A percentile compares a stretch with the other conserved stretches of the same genome.
Conservation (phyloP, 1,140 invertebrate species). For the Megathymus violae region DNA sequence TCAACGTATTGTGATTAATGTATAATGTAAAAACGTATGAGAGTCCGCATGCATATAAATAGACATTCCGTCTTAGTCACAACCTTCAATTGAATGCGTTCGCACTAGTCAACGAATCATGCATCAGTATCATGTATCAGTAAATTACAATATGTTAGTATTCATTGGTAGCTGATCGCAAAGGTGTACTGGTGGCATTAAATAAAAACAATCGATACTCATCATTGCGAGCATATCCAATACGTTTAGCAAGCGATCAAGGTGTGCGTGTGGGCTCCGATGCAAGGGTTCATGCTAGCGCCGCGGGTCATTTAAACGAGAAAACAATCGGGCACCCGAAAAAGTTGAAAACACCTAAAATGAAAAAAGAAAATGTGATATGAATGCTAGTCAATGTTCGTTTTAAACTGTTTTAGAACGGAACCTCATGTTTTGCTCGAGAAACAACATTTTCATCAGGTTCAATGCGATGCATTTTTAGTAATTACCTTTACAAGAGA, state of each 20-base stretch:
- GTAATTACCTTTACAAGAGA: no score
- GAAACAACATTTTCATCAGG: no score
- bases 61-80: neutral
- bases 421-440: constrained; percentile 16
- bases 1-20: no score
- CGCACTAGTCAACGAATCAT: neutral
- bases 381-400: constrained; percentile 49
- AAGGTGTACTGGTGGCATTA: constrained; percentile 40
- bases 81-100: neutral
- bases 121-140: neutral
- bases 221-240: constrained; percentile 82
- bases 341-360: constrained; percentile 85
- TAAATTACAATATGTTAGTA: constrained; percentile 2
- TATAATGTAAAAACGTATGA: no score
- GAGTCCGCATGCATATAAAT: neutral
- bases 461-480: no score
- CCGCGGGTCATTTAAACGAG: constrained; percentile 81
- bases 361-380: constrained; percentile 81
- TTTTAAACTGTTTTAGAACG: neutral
- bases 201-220: constrained; percentile 79
- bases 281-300: constrained; percentile 63
- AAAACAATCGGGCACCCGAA: constrained; percentile 84
- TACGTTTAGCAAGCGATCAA: constrained; percentile 74
- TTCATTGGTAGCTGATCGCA: constrained; percentile 13
- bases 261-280: constrained; percentile 61